phyloP scores from a whole-genome alignment of 2,888 invertebrate genomes.

The Lycocerus yunnanus region DNA sequence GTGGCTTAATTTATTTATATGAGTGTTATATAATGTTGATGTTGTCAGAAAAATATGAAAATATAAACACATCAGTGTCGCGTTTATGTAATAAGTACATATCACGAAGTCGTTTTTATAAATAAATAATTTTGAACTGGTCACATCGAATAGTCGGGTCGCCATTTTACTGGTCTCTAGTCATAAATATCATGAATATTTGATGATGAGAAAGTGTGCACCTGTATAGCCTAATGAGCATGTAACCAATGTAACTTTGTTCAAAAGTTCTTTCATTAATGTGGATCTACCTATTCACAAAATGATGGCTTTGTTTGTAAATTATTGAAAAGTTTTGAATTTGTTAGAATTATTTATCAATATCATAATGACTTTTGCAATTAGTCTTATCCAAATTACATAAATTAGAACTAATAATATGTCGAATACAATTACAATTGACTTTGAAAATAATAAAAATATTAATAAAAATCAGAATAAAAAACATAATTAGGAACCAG shows the following conservation, averaged over 20 bases:
- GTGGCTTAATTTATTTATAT: neutral
- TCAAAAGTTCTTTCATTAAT: slow-evolving; percentile 10
- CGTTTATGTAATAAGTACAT: slow-evolving; percentile 2
- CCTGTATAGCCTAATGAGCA: slow-evolving; percentile 25
- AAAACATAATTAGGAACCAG: too few relatives aligned
- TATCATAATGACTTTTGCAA: neutral
- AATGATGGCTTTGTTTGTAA: neutral
- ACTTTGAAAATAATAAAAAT: too few relatives aligned
- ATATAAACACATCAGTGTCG: neutral
- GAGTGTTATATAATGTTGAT: neutral
- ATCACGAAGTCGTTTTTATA: neutral
- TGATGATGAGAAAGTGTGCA: slow-evolving; percentile 23
- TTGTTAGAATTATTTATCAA: neutral
- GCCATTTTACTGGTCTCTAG: slow-evolving; percentile 32
- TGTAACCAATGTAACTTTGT: slow-evolving; percentile 14
- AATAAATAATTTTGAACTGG: slow-evolving; percentile 24
- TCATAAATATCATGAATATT: slow-evolving; percentile 31
- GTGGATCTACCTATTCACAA: neutral
- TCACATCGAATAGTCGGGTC: slow-evolving; percentile 24
- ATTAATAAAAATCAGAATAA: too few relatives aligned
- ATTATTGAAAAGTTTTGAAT: neutral
- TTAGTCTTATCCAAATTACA: neutral
- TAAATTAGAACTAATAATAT: neutral
- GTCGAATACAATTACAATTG: too few relatives aligned
- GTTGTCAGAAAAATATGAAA: neutral